These are phyloP conservation scores for Dreissena polymorpha DNA, from an alignment of 1,140 invertebrate species.

Conservation along the genomic window DNA sequence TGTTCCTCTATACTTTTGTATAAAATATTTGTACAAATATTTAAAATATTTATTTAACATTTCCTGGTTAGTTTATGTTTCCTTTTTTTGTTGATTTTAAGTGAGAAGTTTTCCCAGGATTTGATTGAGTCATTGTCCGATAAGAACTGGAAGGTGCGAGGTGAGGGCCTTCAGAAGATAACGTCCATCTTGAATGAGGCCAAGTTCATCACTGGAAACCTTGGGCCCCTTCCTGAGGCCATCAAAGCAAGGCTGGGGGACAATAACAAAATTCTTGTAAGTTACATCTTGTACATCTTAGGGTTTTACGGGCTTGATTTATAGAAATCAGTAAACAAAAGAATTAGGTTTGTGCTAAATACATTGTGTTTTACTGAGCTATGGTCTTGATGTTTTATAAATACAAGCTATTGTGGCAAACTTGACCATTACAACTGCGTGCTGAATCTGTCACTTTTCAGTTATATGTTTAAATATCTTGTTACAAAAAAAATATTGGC, in stretches of 20 bases:
- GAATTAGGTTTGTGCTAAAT: too few relatives aligned
- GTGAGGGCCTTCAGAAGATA: conserved; percentile 91
- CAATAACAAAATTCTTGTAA: conserved; percentile 92
- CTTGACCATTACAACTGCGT: too few relatives aligned
- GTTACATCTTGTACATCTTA: conserved; percentile 21
- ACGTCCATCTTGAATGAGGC: conserved; percentile 85
- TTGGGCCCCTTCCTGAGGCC: conserved; percentile 91
- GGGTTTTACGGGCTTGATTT: too few relatives aligned
- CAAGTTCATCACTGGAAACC: conserved; percentile 89
- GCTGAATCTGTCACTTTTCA: too few relatives aligned
- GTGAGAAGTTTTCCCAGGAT: conserved; percentile 90
- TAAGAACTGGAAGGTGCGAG: conserved; percentile 97
- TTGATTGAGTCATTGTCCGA: conserved; percentile 91
- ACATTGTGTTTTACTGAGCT: too few relatives aligned
- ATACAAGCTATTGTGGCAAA: too few relatives aligned
- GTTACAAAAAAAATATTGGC: too few relatives aligned
- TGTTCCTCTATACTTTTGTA: too few relatives aligned
- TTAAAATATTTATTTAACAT: background rate
- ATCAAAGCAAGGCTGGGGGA: conserved; percentile 89
- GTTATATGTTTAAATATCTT: too few relatives aligned
- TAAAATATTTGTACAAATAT: too few relatives aligned
- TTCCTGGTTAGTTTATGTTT: background rate
- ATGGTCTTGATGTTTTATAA: too few relatives aligned
- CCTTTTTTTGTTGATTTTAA: conserved; percentile 64
- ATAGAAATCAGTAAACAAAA: too few relatives aligned